Base-by-base conservation (phyloP, 2,797 vertebrate species). In the Xerus rutilus region DNA sequence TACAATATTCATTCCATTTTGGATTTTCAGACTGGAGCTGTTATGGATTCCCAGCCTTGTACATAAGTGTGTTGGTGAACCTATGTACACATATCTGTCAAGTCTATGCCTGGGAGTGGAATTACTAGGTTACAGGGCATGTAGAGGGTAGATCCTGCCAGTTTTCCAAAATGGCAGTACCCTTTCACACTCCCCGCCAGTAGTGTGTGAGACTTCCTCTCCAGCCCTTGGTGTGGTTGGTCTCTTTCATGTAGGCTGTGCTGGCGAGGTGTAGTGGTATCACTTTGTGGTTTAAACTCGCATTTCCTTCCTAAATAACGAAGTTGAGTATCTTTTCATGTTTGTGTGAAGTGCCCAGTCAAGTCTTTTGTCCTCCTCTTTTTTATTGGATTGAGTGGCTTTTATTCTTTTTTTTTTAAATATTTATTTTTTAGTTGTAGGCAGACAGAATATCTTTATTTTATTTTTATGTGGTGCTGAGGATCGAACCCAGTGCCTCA, bases 211-310 rank as follows among this genome's bases (percentile, higher is more conserved):
- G 23, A 64, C 18, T 77, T 39, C 43, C 72, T 72, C n/a, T 83
- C 45, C 39, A 18, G 18, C 32, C 7, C 14, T 49, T 59, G 59
- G 25, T 32, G 0, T 39, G 49, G 62, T 91, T 52, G 3, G 18
- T 15, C 35, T 73, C 86, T 79, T 30, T 72, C 54, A 57, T 5
- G 7, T n/a, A 35, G 10, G 7, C 54, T 28, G 30, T 76, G 62
- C 54, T 28, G 47, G 43, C 1, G 64, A 43, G 62, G 70, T 45
- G 8, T 86, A 64, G n/a, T 74, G 45, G 23, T 62, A 62, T 62
- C 23, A 30, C n/a, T 79, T 79, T 92, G 82, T 59, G 72, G 39
- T 72, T 78, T 95, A 96, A 59, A 69, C 82, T 59, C 45, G 28
- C 49, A 7, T 73, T 91, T 76, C 64, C 70, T 64, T 93, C 28